Evolutionary conservation across 2,797 vertebrate species (phyloP).

Genomic region (Percopsis omiscomaycus): DNA sequence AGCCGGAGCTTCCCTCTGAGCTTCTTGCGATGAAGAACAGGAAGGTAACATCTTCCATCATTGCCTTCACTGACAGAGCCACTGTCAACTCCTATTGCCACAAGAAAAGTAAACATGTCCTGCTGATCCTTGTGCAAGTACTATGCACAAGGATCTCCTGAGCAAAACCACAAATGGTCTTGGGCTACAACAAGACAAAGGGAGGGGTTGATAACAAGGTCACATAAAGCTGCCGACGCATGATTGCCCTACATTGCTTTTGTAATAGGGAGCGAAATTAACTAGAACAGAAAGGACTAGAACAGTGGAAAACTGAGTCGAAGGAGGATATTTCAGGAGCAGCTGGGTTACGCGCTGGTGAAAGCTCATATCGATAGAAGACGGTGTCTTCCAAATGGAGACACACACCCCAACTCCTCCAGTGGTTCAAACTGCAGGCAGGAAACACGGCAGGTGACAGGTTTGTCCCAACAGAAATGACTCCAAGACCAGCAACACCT

Average conservation of each 20-base stretch:
- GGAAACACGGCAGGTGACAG: too few relatives aligned
- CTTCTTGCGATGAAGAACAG: constrained; percentile 19
- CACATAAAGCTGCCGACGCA: constrained; percentile 4
- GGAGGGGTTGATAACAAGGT: too few relatives aligned
- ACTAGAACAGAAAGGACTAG: neutral
- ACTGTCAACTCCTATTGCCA: constrained; percentile 17
- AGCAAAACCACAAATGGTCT: too few relatives aligned
- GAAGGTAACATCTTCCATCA: constrained; percentile 18
- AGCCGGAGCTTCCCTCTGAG: neutral
- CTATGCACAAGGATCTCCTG: too few relatives aligned
- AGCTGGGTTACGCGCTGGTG: constrained; percentile 12
- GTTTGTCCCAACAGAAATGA: too few relatives aligned
- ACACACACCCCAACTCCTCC: too few relatives aligned
- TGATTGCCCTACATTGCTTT: constrained; percentile 17
- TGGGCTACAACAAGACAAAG: too few relatives aligned
- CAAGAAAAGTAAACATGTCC: neutral
- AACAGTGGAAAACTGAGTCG: constrained; percentile 2
- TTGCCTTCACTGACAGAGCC: constrained; percentile 19
- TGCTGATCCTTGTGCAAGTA: too few relatives aligned
- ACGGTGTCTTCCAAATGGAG: neutral
- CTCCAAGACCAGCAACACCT: too few relatives aligned
- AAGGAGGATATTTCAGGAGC: constrained; percentile 5
- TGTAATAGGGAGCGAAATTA: constrained; percentile 8
- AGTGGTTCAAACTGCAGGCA: too few relatives aligned
- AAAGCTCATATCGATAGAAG: constrained; percentile 13